Evolutionary conservation across 1,140 invertebrate genomes (phyloP).

Genomic region (Zaprionus africanus): DNA sequence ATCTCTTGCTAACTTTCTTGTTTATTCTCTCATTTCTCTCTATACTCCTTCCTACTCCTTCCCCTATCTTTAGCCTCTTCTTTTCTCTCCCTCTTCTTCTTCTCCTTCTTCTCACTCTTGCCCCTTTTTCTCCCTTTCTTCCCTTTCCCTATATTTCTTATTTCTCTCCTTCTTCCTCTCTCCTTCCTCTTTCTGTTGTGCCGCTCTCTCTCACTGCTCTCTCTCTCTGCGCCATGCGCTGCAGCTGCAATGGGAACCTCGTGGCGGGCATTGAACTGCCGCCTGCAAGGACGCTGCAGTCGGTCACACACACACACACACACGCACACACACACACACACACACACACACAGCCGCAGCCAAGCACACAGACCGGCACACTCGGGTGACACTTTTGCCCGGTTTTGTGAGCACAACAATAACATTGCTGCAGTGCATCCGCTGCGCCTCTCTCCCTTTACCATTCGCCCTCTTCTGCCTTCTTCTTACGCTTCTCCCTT

Average conservation of each 20-base stretch:
- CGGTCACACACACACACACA: constrained; percentile 10
- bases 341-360: constrained; percentile 1
- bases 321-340: constrained; percentile 13
- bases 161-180: background rate
- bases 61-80: too few relatives aligned
- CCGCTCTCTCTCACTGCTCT: constrained; percentile 21
- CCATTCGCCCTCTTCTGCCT: background rate
- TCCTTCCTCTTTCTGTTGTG: constrained; percentile 17
- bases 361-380: constrained; percentile 4
- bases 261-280: constrained; percentile 64
- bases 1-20: too few relatives aligned
- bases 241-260: constrained; percentile 30
- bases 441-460: constrained; percentile 9
- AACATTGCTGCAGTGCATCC: constrained; percentile 40
- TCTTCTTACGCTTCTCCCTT: too few relatives aligned
- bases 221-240: constrained; percentile 16
- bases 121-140: background rate
- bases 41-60: too few relatives aligned
- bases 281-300: constrained; percentile 72
- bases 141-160: background rate
- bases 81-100: background rate
- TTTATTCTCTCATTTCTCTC: too few relatives aligned
- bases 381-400: constrained; percentile 32
- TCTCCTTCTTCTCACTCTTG: background rate
- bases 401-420: constrained; percentile 56